phyloP scores from a whole-genome alignment of 2,888 invertebrate species.

The Pterostichus niger region DNA sequence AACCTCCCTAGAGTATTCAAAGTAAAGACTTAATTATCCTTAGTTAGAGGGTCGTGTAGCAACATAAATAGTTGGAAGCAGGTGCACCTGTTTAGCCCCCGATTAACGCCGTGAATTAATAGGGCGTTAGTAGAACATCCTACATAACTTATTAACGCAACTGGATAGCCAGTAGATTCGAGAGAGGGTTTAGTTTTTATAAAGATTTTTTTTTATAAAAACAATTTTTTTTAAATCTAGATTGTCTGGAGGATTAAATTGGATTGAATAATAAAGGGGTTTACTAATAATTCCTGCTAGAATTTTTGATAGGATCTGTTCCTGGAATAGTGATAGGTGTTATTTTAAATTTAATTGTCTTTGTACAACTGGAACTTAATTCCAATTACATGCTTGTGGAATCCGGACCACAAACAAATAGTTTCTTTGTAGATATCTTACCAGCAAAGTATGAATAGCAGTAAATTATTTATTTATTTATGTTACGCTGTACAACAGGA shows the following conservation, averaged over 20 bases:
- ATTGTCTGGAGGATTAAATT: not conserved
- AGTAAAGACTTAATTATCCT: slow-evolving; percentile 37
- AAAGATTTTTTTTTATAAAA: not conserved
- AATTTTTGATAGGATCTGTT: not conserved
- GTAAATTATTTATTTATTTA: no score
- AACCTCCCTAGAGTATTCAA: not conserved
- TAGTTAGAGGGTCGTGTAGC: slow-evolving; percentile 34
- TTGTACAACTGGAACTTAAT: no score
- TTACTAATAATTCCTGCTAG: not conserved
- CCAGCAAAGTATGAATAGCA: no score
- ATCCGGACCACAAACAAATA: no score
- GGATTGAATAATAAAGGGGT: slow-evolving; percentile 11
- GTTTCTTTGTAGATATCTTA: no score
- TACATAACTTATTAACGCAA: slow-evolving; percentile 23
- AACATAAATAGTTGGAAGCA: slow-evolving; percentile 42
- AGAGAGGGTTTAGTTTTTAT: not conserved
- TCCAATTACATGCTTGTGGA: no score
- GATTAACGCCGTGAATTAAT: slow-evolving; percentile 54
- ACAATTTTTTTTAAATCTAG: not conserved
- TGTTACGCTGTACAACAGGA: no score
- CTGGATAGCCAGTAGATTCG: not conserved
- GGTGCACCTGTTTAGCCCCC: slow-evolving; percentile 48
- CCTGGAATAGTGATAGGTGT: not conserved
- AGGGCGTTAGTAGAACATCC: slow-evolving; percentile 35
- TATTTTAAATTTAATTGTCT: no score